Percentiles rank a stretch among this genome's conserved stretches.
These are phyloP conservation scores for Spongilla lacustris DNA, from an alignment of 37 sponge, comb jelly and placozoan genomes.

Conservation along the genomic window DNA sequence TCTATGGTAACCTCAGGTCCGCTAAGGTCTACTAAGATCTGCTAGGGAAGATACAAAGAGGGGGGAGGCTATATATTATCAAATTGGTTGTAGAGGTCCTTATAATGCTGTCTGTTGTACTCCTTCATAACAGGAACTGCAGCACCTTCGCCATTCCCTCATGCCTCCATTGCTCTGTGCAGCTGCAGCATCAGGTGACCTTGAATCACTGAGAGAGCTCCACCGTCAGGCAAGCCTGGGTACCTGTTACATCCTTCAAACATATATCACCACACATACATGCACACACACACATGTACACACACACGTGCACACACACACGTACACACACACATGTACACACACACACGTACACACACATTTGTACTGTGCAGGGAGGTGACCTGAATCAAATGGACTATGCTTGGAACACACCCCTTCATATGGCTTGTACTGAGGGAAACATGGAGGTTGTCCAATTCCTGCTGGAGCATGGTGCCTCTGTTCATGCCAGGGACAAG, in stretches of 20 bases:
- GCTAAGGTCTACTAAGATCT: too few relatives aligned
- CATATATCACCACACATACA: slow-evolving; percentile 25
- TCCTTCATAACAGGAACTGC: slow-evolving; percentile 15
- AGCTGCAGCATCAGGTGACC: slow-evolving; percentile 82
- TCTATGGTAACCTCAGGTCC: too few relatives aligned
- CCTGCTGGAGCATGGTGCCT: slow-evolving; percentile 82
- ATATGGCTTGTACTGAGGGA: slow-evolving; percentile 83
- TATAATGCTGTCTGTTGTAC: not conserved
- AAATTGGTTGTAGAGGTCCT: too few relatives aligned
- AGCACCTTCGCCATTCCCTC: slow-evolving; percentile 53
- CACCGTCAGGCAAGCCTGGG: slow-evolving; percentile 61
- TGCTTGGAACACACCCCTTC: slow-evolving; percentile 86
- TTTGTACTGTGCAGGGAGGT: slow-evolving; percentile 48
- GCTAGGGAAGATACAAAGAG: too few relatives aligned
- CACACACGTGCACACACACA: not conserved
- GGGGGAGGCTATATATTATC: too few relatives aligned
- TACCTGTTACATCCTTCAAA: slow-evolving; percentile 57
- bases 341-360: not conserved
- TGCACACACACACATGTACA: not conserved
- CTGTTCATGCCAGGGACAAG: slow-evolving; percentile 81
- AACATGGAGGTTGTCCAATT: slow-evolving; percentile 69
- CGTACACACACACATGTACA: slow-evolving; percentile 20
- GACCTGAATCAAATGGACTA: slow-evolving; percentile 82
- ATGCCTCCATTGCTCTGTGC: slow-evolving; percentile 87
- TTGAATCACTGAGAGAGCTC: slow-evolving; percentile 34